Evolutionary conservation across 1,140 invertebrate species (phyloP).

Genomic region (Heterodera carotae): DNA sequence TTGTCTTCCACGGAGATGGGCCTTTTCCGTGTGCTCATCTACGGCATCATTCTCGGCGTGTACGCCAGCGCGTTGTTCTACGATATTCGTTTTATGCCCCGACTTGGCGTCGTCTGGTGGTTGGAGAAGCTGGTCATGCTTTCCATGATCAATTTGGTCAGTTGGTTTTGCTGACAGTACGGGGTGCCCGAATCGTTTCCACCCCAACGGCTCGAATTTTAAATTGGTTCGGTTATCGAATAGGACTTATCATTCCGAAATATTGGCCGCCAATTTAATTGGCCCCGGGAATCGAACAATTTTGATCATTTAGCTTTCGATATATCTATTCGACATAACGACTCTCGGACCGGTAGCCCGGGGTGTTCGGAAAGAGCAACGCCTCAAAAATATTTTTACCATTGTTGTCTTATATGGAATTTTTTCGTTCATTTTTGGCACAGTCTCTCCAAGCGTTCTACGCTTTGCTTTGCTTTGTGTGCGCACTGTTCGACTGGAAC

Average conservation of each 20-base stretch:
- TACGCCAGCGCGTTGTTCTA: conserved; percentile 54
- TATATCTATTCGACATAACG: too few relatives aligned
- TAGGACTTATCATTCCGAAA: too few relatives aligned
- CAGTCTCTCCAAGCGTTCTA: conserved; percentile 71
- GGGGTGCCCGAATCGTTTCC: too few relatives aligned
- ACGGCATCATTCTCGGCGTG: conserved; percentile 51
- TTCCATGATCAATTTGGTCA: conserved; percentile 60
- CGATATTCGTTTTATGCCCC: conserved; percentile 65
- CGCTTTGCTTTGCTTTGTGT: conserved; percentile 53
- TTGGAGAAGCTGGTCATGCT: conserved; percentile 65
- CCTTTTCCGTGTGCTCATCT: conserved; percentile 52
- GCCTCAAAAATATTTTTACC: too few relatives aligned
- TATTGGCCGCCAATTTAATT: too few relatives aligned
- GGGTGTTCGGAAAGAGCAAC: too few relatives aligned
- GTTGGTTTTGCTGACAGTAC: conserved; percentile 14
- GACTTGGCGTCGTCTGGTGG: conserved; percentile 67
- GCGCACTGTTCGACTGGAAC: conserved; percentile 55
- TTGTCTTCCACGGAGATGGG: too few relatives aligned
- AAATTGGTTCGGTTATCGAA: too few relatives aligned
- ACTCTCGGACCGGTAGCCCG: too few relatives aligned
- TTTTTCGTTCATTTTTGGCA: conserved; percentile 67
- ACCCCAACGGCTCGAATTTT: too few relatives aligned
- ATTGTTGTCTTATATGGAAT: background rate
- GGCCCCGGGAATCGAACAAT: too few relatives aligned
- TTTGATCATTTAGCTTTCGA: too few relatives aligned